A percentile compares a stretch with the other conserved stretches of the same genome.
Evolutionary conservation across 2,797 vertebrate species (phyloP).

Genomic region (Takifugu rubripes): DNA sequence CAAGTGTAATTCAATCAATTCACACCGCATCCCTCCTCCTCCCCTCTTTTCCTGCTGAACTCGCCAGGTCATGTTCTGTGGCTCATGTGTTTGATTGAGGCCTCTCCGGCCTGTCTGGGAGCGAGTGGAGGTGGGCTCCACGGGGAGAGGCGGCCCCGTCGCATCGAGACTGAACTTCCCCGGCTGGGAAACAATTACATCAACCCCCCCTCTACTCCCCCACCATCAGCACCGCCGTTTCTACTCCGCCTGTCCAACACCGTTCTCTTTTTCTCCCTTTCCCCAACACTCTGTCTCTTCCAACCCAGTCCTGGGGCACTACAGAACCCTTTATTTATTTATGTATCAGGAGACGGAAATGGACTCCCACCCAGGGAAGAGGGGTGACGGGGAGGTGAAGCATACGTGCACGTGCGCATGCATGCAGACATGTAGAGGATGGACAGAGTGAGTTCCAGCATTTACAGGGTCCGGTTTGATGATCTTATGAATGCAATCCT

Average conservation of each 20-base stretch:
- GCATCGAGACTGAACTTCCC: slow-evolving; percentile 54
- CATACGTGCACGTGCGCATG: slow-evolving; percentile 18
- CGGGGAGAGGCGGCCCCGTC: slow-evolving; percentile 41
- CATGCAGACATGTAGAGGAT: slow-evolving; percentile 11
- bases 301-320: slow-evolving; percentile 65
- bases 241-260: slow-evolving; percentile 35
- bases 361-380: slow-evolving; percentile 68
- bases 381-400: slow-evolving; percentile 67
- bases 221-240: slow-evolving; percentile 21
- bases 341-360: slow-evolving; percentile 73
- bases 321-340: slow-evolving; percentile 72
- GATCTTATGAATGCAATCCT: neutral
- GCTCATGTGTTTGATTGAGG: slow-evolving; percentile 65
- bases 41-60: slow-evolving; percentile 63
- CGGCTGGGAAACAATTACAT: slow-evolving; percentile 71
- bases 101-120: slow-evolving; percentile 60
- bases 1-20: slow-evolving; percentile 70
- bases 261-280: slow-evolving; percentile 36
- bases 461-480: neutral
- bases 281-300: slow-evolving; percentile 53
- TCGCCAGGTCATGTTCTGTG: slow-evolving; percentile 63
- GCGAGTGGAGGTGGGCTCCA: slow-evolving; percentile 43
- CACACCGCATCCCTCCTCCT: slow-evolving; percentile 58
- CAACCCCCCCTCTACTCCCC: slow-evolving; percentile 10
- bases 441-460: neutral